These are phyloP conservation scores for Limenitis camilla DNA, from an alignment of 2,888 invertebrate species.

Conservation along the genomic window DNA sequence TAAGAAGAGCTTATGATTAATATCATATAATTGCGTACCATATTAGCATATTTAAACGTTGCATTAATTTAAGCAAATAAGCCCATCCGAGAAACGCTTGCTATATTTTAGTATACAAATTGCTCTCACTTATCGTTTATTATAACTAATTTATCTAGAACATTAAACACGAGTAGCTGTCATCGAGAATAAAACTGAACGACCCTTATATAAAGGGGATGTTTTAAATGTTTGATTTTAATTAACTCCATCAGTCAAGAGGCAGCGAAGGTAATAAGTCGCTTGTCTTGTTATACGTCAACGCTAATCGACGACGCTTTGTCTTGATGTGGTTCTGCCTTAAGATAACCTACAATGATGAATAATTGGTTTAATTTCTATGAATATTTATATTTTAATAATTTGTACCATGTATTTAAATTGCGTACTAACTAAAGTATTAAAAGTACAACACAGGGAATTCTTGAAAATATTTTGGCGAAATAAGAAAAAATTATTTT, in stretches of 20 bases:
- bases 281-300: conserved; percentile 53
- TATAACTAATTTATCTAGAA: conserved; percentile 21
- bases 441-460: too few relatives aligned
- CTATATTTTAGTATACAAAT: neutral
- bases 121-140: conserved; percentile 17
- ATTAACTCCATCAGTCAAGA: conserved; percentile 47
- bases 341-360: conserved; percentile 13
- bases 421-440: too few relatives aligned
- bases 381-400: conserved; percentile 13
- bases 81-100: neutral
- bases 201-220: conserved; percentile 23
- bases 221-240: conserved; percentile 62
- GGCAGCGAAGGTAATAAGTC: conserved; percentile 33
- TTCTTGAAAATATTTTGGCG: too few relatives aligned
- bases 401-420: too few relatives aligned
- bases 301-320: conserved; percentile 52
- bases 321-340: conserved; percentile 39
- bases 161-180: conserved; percentile 22
- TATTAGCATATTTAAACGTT: neutral
- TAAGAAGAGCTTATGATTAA: too few relatives aligned
- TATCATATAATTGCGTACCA: too few relatives aligned
- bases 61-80: neutral
- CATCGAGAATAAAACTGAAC: conserved; percentile 9
- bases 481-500: too few relatives aligned
- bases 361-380: conserved; percentile 10